These are phyloP conservation scores for Condylura cristata DNA, from an alignment of 2,113 vertebrate species.

Conservation along the genomic window DNA sequence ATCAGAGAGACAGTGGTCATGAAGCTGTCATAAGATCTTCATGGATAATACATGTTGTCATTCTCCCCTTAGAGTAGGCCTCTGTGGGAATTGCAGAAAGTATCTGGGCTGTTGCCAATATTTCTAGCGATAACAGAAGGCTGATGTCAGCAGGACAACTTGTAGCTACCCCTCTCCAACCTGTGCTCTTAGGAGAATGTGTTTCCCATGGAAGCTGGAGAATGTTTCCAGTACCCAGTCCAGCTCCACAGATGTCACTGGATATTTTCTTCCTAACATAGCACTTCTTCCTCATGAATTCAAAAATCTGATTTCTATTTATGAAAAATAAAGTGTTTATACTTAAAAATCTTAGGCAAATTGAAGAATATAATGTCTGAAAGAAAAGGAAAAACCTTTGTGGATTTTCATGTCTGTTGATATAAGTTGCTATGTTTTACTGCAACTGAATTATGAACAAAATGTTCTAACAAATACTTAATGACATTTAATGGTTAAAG, in stretches of 20 bases:
- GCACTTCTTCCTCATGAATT: not conserved
- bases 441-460: not conserved
- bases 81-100: not conserved
- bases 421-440: not conserved
- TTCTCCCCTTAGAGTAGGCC: not conserved
- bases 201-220: not conserved
- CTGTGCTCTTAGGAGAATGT: not conserved
- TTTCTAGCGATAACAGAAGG: not conserved
- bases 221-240: not conserved
- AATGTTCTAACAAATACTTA: not conserved
- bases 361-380: conserved; percentile 10
- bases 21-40: not conserved
- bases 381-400: not conserved
- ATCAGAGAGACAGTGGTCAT: not conserved
- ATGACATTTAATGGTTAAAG: not conserved
- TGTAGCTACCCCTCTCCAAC: not conserved
- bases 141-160: not conserved
- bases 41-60: not conserved
- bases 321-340: not conserved
- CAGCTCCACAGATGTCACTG: not conserved
- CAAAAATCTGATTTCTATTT: not conserved
- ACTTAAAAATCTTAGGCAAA: not conserved
- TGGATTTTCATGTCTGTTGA: not conserved
- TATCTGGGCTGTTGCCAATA: not conserved
- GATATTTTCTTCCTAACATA: not conserved